Evolutionary conservation across 2,113 vertebrate species (phyloP).

Genomic region (Perca schrenkii): DNA sequence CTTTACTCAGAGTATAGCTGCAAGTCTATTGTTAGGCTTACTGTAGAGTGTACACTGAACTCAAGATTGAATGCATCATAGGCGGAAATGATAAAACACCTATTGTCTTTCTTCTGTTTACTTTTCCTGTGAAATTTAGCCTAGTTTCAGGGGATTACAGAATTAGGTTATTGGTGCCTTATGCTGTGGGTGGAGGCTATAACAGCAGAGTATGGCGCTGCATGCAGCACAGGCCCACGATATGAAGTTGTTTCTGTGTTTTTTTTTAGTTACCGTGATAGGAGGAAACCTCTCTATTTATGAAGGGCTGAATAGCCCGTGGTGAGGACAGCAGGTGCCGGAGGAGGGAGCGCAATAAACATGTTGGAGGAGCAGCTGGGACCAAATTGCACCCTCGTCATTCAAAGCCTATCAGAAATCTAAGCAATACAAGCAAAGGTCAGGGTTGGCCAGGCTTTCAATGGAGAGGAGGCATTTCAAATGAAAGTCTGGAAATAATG

Average conservation of each 20-base stretch:
- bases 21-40: constrained; percentile 17
- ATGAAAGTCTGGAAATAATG: constrained; percentile 67
- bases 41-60: constrained; percentile 6
- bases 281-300: constrained; percentile 56
- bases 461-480: constrained; percentile 67
- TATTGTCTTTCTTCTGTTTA: constrained; percentile 59
- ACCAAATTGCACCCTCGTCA: constrained; percentile 77
- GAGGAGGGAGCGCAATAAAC: constrained; percentile 77
- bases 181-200: constrained; percentile 49
- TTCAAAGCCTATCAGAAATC: constrained; percentile 80
- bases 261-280: constrained; percentile 46
- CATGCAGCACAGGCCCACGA: not conserved
- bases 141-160: constrained; percentile 74
- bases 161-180: constrained; percentile 76
- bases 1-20: not conserved
- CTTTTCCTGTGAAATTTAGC: constrained; percentile 57
- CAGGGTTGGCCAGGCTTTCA: constrained; percentile 73
- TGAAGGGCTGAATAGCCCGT: constrained; percentile 54
- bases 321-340: constrained; percentile 78
- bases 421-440: constrained; percentile 76
- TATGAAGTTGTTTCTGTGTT: constrained; percentile 37
- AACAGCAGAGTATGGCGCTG: constrained; percentile 21
- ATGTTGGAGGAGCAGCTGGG: constrained; percentile 80
- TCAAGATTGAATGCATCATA: constrained; percentile 12
- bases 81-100: constrained; percentile 42